Evolutionary conservation across 1,140 invertebrate species (phyloP).

Genomic region (Pseudomyrmex cubaensis): DNA sequence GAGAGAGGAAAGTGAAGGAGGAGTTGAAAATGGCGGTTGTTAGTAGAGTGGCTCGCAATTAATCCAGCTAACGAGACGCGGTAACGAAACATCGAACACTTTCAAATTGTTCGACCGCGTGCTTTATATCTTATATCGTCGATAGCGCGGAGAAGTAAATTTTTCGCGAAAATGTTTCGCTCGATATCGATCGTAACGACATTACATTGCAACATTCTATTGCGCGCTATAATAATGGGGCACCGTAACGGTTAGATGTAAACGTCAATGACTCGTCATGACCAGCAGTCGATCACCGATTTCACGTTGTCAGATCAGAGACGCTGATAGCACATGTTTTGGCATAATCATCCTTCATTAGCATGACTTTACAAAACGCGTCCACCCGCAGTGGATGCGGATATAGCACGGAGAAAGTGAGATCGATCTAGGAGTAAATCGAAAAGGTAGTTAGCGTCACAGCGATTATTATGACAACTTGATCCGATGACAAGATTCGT

Average conservation of each 20-base stretch:
- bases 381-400: slow-evolving; percentile 36
- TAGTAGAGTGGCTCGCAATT: slow-evolving; percentile 73
- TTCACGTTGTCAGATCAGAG: slow-evolving; percentile 67
- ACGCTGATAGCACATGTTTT: slow-evolving; percentile 66
- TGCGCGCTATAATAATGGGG: slow-evolving; percentile 35
- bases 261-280: slow-evolving; percentile 59
- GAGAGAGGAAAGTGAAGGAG: slow-evolving; percentile 65
- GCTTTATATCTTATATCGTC: neutral
- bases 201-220: slow-evolving; percentile 50
- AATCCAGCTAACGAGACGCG: slow-evolving; percentile 73
- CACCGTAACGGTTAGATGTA: slow-evolving; percentile 21
- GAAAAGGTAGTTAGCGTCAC: slow-evolving; percentile 13
- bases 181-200: slow-evolving; percentile 18
- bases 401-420: slow-evolving; percentile 41
- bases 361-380: slow-evolving; percentile 51
- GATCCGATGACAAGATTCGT: slow-evolving; percentile 45
- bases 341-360: slow-evolving; percentile 72
- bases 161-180: slow-evolving; percentile 6
- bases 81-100: slow-evolving; percentile 54
- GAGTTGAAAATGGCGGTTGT: slow-evolving; percentile 75
- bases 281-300: slow-evolving; percentile 65
- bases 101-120: slow-evolving; percentile 51
- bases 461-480: slow-evolving; percentile 45
- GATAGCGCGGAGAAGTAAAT: neutral
- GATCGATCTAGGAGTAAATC: slow-evolving; percentile 51